Evolutionary conservation across 2,888 invertebrate genomes (phyloP).

Genomic region (Phortica okadai): DNA sequence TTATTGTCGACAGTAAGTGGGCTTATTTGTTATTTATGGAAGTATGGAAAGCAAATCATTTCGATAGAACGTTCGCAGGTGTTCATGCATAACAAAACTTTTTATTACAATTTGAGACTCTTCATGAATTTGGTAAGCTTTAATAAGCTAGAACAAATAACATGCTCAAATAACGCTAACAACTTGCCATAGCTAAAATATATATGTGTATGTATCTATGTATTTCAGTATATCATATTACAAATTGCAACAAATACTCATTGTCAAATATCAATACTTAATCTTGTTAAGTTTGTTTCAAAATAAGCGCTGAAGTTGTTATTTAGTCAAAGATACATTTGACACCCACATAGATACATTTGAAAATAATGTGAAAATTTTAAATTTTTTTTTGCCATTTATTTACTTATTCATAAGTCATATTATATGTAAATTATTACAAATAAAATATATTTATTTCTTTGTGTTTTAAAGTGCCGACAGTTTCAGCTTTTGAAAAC

Average conservation of each 20-base stretch:
- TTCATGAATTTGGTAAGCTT: background rate
- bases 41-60: background rate
- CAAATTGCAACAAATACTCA: no score
- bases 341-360: no score
- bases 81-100: background rate
- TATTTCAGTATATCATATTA: no score
- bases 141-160: background rate
- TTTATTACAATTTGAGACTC: background rate
- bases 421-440: no score
- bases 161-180: background rate
- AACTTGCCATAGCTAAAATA: background rate
- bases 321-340: no score
- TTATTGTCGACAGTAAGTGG: background rate
- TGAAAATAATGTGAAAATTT: no score
- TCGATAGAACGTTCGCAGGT: background rate
- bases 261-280: no score
- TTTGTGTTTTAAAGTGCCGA: background rate
- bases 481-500: background rate
- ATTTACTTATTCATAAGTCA: no score
- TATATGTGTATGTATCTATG: no score
- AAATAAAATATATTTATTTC: background rate
- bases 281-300: no score
- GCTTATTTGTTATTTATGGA: conserved; percentile 6
- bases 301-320: no score
- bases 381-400: no score